Base-by-base conservation (phyloP, 2,888 invertebrate genomes). In the Drosophila merina region DNA sequence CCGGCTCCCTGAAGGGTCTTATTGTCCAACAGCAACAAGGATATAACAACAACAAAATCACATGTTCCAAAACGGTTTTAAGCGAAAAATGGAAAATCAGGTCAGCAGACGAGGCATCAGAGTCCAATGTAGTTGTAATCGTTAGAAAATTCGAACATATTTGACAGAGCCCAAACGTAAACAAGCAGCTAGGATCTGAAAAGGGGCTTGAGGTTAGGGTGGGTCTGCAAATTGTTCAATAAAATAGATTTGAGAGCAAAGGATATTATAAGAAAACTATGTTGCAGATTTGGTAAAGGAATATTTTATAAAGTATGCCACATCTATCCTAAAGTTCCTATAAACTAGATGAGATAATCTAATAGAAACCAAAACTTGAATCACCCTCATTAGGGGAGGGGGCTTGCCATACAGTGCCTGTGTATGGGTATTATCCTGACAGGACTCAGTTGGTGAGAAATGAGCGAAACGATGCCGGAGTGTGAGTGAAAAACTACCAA, bases 131-230 rank as follows among this genome's bases (percentile, higher is more conserved):
- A 77, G 85, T 86, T 87, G 84, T 84, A 84, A 84, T 84, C 86
- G 84, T 85, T 85, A 74, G 72, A 78, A 88, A 89, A 90, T 90
- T 89, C 86, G 86, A 85, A 80, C 89, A 89, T 90, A 90, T 90
- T 89, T 89, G 83, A 76, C 80, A 88, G 77, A 90, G 90, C 76
- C 78, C 81, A 90, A 90, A 89, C 86, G 79, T 80, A 90, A 89
- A 89, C 85, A 90, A 48, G 60, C 45, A 64, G 25, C 44, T 45
- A 42, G 33, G 30, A 12, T 36, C 31, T 49, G 31, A 10, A 31
- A 57, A 55, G 54, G 57, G 57, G 60, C 40, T 55, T 50, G 64
- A 7, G 8, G 6, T 7, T 64, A 62, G 57, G 72, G 50, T 63
- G 52, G 26, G 3, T 52, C 51, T 25, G 4, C 5, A 10, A 6